phyloP scores from a whole-genome alignment of 2,113 vertebrate genomes.

The Toxostoma redivivum region DNA sequence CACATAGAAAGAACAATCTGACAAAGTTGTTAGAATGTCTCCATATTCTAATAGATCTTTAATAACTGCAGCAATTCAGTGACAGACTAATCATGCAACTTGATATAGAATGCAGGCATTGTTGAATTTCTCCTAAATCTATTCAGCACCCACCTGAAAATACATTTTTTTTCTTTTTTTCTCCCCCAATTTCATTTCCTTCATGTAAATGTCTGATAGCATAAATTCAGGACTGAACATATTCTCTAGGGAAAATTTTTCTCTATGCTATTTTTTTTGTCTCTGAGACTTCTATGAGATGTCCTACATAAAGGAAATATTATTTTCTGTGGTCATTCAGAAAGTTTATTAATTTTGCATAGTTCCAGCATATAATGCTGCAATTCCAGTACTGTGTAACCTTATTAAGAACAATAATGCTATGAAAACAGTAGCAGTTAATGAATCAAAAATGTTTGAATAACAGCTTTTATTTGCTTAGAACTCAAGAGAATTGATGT shows the following conservation, averaged over 20 bases:
- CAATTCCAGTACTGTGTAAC: background rate
- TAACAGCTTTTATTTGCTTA: background rate
- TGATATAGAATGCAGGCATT: background rate
- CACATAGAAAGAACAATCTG: background rate
- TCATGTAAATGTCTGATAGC: background rate
- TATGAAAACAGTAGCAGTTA: background rate
- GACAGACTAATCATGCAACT: background rate
- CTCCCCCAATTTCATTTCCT: fast-evolving
- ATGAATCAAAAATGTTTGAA: background rate
- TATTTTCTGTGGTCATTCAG: background rate
- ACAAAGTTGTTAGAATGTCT: background rate
- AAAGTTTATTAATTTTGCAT: background rate
- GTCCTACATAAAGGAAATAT: background rate
- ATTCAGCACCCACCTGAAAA: background rate
- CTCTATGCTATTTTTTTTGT: background rate
- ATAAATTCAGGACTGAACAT: background rate
- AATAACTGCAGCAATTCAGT: background rate
- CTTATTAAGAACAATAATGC: background rate
- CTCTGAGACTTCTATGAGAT: background rate
- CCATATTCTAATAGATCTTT: background rate
- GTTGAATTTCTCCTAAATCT: background rate
- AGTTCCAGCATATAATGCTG: background rate
- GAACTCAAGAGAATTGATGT: background rate
- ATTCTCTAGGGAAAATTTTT: background rate
- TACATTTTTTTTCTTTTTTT: fast-evolving